A percentile compares a stretch with the other conserved stretches of the same genome.
phyloP scores from a whole-genome alignment of 2,888 invertebrate genomes.

The Azorinus chamasolen region DNA sequence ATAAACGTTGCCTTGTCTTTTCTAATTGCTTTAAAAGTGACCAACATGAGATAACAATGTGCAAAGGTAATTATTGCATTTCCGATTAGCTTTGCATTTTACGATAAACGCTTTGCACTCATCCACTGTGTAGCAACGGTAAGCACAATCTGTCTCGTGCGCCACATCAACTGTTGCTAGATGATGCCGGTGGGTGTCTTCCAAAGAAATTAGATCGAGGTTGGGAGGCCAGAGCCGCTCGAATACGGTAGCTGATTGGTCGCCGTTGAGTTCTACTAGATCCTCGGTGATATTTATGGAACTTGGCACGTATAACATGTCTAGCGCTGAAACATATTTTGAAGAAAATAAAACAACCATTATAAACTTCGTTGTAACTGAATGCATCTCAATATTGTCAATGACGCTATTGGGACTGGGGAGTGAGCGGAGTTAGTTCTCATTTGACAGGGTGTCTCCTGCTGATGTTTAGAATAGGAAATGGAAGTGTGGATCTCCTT shows the following conservation, averaged over 20 bases:
- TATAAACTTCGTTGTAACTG: background rate
- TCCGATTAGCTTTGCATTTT: slow-evolving; percentile 64
- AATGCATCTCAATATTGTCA: background rate
- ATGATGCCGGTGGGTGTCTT: slow-evolving; percentile 21
- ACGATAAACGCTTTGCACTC: slow-evolving; percentile 72
- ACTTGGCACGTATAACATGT: slow-evolving; percentile 72
- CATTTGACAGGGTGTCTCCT: background rate
- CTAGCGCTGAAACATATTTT: slow-evolving; percentile 59
- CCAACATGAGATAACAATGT: slow-evolving; percentile 50
- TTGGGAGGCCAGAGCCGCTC: slow-evolving; percentile 76
- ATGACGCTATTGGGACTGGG: too few relatives aligned
- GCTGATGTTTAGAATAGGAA: too few relatives aligned
- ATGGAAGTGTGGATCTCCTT: too few relatives aligned
- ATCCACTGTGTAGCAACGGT: slow-evolving; percentile 72
- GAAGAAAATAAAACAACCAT: background rate
- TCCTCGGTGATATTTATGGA: slow-evolving; percentile 56
- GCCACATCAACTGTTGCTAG: slow-evolving; percentile 62
- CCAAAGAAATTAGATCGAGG: slow-evolving; percentile 52
- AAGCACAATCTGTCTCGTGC: slow-evolving; percentile 77
- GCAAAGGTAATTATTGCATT: slow-evolving; percentile 68
- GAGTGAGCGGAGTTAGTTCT: background rate
- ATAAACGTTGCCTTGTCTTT: background rate
- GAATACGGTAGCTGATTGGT: slow-evolving; percentile 69
- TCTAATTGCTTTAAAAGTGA: slow-evolving; percentile 2
- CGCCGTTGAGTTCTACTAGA: slow-evolving; percentile 13